phyloP scores from a whole-genome alignment of 2,797 vertebrate species.

The Lacerta bilineata region DNA sequence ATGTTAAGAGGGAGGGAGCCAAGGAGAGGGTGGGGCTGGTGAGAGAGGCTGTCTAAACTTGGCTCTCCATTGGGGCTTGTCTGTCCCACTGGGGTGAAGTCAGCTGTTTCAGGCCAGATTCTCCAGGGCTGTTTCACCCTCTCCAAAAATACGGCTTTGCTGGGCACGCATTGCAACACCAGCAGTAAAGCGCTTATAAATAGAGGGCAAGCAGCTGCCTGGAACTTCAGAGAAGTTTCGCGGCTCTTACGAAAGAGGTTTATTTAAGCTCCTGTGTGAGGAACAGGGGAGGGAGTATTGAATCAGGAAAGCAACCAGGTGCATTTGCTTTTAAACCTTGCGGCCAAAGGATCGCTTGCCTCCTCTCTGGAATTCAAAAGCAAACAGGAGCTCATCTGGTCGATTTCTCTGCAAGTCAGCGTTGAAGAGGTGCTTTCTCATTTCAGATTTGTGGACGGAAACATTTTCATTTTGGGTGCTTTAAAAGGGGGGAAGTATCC shows the following conservation, averaged over 20 bases:
- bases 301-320: not conserved
- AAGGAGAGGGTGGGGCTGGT: not conserved
- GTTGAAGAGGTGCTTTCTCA: conserved; percentile 30
- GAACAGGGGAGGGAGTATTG: conserved; percentile 33
- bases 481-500: conserved; percentile 2
- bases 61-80: conserved; percentile 57
- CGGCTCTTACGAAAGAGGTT: conserved; percentile 68
- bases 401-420: conserved; percentile 55
- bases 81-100: conserved; percentile 57
- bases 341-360: not conserved
- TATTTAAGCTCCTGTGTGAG: conserved; percentile 70
- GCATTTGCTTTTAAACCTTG: conserved; percentile 15
- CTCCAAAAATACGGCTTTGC: conserved; percentile 81
- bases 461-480: not conserved
- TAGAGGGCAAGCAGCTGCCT: conserved; percentile 66
- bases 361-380: conserved; percentile 56
- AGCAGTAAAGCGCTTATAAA: conserved; percentile 73
- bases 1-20: not conserved
- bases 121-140: conserved; percentile 80
- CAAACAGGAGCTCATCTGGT: conserved; percentile 59
- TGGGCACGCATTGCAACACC: conserved; percentile 73
- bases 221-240: conserved; percentile 84
- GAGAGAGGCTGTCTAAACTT: conserved; percentile 57
- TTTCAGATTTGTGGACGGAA: not conserved
- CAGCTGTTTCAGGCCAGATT: conserved; percentile 79